A percentile compares a stretch with the other conserved stretches of the same genome.
These are phyloP conservation scores for Tadarida brasiliensis DNA, from an alignment of 2,797 vertebrate genomes.

Conservation along the genomic window DNA sequence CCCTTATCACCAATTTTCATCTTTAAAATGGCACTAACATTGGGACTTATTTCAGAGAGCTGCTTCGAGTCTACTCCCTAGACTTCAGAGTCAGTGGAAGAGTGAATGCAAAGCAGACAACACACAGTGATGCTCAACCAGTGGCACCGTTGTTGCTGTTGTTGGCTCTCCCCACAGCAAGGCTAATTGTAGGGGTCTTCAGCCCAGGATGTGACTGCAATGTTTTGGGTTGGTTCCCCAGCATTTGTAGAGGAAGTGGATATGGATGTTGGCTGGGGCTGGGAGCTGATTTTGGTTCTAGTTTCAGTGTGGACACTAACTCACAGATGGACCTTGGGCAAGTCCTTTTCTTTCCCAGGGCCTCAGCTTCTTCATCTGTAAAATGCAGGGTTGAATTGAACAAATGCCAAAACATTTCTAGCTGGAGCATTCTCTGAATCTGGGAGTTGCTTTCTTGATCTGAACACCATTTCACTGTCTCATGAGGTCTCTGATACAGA, in stretches of 20 bases:
- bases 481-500: background rate
- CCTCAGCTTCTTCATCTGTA: background rate
- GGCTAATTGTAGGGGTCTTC: background rate
- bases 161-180: background rate
- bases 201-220: background rate
- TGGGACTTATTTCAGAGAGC: background rate
- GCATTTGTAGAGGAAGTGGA: background rate
- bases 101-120: fast-evolving
- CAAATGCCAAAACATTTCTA: background rate
- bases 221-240: background rate
- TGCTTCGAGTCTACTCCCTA: background rate
- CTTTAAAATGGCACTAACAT: background rate
- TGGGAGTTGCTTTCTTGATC: background rate
- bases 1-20: background rate
- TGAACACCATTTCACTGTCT: background rate
- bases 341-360: background rate
- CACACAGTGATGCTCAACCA: background rate
- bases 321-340: background rate
- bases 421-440: background rate
- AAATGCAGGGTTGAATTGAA: background rate
- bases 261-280: background rate
- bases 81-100: background rate
- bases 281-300: background rate
- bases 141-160: background rate
- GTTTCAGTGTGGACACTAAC: background rate